Percentiles rank a stretch among this genome's conserved stretches.
Evolutionary conservation across 2,113 vertebrate genomes (phyloP).

Genomic region (Brachypteracias leptosomus): DNA sequence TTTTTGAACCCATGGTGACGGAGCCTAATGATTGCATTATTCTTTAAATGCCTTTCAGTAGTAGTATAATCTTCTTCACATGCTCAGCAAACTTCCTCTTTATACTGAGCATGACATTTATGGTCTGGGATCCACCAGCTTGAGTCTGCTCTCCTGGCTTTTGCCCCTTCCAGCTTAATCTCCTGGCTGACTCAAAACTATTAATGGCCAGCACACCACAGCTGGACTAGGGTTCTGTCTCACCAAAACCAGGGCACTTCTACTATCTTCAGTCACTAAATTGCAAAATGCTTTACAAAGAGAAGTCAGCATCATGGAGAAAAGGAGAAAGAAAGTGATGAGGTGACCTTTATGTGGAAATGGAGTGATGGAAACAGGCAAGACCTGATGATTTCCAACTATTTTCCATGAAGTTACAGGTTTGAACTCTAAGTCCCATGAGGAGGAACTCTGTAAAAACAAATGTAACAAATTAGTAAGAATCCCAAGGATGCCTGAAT

Average conservation of each 20-base stretch:
- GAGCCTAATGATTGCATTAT: too few species aligned
- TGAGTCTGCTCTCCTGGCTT: background rate
- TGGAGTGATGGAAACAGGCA: background rate
- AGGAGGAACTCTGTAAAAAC: background rate
- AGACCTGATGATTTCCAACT: background rate
- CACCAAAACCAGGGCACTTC: too few species aligned
- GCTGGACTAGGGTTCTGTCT: too few species aligned
- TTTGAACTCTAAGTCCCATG: background rate
- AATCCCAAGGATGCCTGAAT: background rate
- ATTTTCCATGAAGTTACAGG: background rate
- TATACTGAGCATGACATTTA: too few species aligned
- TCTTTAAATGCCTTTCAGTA: too few species aligned
- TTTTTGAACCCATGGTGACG: too few species aligned
- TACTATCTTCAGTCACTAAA: background rate
- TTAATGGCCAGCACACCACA: too few species aligned
- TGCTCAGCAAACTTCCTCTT: too few species aligned
- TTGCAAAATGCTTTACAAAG: background rate
- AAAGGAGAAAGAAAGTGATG: background rate
- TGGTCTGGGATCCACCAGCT: too few species aligned
- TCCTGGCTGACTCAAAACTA: background rate
- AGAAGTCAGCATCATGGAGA: background rate
- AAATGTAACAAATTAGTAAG: background rate
- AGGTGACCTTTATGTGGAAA: background rate
- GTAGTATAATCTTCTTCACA: too few species aligned
- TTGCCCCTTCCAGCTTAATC: background rate